Evolutionary conservation across 2,113 vertebrate species (phyloP).

Genomic region (Numenius arquata): DNA sequence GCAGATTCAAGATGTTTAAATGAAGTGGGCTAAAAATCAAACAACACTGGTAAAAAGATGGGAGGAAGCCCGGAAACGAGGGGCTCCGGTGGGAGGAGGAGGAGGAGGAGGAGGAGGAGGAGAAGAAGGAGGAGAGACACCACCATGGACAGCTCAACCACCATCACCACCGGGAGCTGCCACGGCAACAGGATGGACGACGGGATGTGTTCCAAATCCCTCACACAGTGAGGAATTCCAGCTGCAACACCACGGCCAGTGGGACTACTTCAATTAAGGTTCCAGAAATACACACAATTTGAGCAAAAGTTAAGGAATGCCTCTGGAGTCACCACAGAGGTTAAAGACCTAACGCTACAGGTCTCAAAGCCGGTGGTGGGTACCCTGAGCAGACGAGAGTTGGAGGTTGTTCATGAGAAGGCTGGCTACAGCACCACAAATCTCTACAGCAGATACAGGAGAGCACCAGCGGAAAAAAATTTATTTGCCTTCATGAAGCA

Average conservation of each 20-base stretch:
- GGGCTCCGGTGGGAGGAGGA: background rate
- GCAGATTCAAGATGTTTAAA: background rate
- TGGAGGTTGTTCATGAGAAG: background rate
- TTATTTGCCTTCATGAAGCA: background rate
- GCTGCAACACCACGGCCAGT: background rate
- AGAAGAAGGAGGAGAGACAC: background rate
- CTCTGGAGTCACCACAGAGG: background rate
- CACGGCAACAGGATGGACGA: too few species aligned
- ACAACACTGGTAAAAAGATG: background rate
- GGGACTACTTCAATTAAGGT: background rate
- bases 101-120: background rate
- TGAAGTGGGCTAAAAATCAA: background rate
- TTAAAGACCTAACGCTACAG: background rate
- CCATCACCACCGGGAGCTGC: background rate
- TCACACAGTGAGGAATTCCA: background rate
- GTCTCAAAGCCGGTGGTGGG: background rate
- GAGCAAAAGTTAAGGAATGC: background rate
- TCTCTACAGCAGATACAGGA: background rate
- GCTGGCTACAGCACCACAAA: background rate
- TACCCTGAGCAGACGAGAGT: background rate
- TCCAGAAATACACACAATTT: background rate
- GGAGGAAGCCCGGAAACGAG: background rate
- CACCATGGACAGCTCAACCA: slow-evolving; percentile 64
- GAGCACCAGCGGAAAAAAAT: background rate
- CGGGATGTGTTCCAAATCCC: background rate